phyloP scores from a whole-genome alignment of 2,888 invertebrate species.

The Pseudococcus jackbeardsleyi region DNA sequence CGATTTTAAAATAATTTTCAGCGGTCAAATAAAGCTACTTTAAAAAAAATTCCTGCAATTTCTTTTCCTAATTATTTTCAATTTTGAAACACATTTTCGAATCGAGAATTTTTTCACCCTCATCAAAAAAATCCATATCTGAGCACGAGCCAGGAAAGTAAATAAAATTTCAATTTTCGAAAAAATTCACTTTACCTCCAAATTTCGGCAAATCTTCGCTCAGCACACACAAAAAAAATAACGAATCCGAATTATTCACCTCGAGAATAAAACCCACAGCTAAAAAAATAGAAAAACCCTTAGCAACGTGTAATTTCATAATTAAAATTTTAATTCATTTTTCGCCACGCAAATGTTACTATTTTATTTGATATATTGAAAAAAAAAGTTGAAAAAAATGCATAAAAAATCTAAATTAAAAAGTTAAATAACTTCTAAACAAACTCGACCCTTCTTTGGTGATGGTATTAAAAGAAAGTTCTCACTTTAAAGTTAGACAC shows the following conservation, averaged over 20 bases:
- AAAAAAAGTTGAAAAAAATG: slow-evolving; percentile 32
- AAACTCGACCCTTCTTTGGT: slow-evolving; percentile 43
- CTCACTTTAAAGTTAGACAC: slow-evolving; percentile 54
- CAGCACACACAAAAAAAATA: background rate
- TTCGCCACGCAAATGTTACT: slow-evolving; percentile 9
- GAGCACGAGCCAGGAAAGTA: no score
- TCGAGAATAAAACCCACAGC: background rate
- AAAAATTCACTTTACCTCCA: background rate
- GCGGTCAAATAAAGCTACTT: no score
- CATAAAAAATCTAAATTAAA: slow-evolving; percentile 57
- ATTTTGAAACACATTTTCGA: no score
- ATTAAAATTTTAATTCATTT: slow-evolving; percentile 42
- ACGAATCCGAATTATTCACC: background rate
- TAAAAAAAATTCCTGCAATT: no score
- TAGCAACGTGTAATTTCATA: slow-evolving; percentile 34
- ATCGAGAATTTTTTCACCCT: no score
- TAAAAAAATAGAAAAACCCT: background rate
- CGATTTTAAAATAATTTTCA: no score
- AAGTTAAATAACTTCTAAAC: slow-evolving; percentile 53
- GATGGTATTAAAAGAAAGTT: slow-evolving; percentile 55
- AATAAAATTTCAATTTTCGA: background rate
- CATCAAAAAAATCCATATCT: no score
- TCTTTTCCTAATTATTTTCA: no score
- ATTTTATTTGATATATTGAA: slow-evolving; percentile 50
- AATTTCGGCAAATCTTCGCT: background rate